phyloP scores from a whole-genome alignment of 2,113 vertebrate genomes.

The Rafetus swinhoei region DNA sequence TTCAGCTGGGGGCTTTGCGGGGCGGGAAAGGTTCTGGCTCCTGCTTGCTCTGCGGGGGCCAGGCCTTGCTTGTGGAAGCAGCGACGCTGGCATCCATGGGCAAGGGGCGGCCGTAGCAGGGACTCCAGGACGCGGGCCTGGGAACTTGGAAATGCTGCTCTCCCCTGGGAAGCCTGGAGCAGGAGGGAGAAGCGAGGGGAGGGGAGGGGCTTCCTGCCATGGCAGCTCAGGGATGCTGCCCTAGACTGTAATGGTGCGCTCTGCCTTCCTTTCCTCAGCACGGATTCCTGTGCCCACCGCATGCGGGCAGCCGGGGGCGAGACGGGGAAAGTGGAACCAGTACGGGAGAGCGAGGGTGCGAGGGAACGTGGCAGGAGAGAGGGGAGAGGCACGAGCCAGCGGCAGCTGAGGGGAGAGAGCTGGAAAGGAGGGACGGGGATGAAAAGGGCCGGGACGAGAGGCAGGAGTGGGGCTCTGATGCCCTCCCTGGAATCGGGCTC shows the following conservation, averaged over 20 bases:
- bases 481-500: neutral
- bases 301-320: neutral
- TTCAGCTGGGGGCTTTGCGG: neutral
- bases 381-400: neutral
- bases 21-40: neutral
- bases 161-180: neutral
- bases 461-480: constrained; percentile 9
- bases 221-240: neutral
- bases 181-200: neutral
- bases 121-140: fast-evolving
- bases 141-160: neutral
- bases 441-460: constrained; percentile 10
- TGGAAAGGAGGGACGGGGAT: neutral
- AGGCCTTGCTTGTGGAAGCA: neutral
- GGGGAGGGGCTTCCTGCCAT: neutral
- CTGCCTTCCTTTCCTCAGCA: neutral
- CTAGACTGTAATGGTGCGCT: fast-evolving
- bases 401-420: neutral
- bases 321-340: neutral
- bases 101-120: neutral
- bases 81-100: neutral
- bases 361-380: neutral
- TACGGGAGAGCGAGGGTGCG: neutral
- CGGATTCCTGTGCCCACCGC: neutral
- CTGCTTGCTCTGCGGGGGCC: neutral